Evolutionary conservation across 1,140 invertebrate genomes (phyloP).

Genomic region (Pygmarrhopalites habei): DNA sequence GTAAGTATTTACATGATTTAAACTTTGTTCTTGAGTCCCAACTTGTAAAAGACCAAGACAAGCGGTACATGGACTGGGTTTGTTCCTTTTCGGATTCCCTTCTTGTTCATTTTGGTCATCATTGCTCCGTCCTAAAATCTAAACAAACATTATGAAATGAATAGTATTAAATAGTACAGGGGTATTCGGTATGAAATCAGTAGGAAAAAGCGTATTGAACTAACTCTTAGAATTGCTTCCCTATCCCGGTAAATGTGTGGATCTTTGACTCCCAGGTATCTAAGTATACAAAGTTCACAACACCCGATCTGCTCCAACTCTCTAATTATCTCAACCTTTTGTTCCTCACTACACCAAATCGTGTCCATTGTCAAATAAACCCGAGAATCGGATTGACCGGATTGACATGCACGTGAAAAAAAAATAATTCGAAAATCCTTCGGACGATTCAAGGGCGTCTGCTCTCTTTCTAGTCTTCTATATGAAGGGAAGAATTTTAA

Average conservation of each 20-base stretch:
- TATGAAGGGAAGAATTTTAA: too few species aligned
- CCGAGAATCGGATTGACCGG: too few species aligned
- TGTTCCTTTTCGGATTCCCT: constrained; percentile 13
- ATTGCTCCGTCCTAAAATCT: neutral
- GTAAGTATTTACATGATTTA: constrained; percentile 38
- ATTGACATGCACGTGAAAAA: too few species aligned
- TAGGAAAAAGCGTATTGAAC: too few species aligned
- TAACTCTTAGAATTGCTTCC: constrained; percentile 8
- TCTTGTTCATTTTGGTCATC: neutral
- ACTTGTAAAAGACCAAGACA: constrained; percentile 59
- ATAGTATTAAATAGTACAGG: neutral
- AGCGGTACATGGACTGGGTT: constrained; percentile 46
- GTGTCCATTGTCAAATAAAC: too few species aligned
- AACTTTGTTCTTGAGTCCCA: constrained; percentile 44
- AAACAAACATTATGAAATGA: neutral
- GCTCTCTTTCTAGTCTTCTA: too few species aligned
- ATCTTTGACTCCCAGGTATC: constrained; percentile 31
- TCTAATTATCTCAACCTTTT: constrained; percentile 9
- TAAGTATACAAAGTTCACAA: constrained; percentile 33
- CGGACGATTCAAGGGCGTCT: too few species aligned
- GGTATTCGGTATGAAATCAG: too few species aligned
- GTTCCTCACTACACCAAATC: neutral
- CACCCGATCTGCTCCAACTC: constrained; percentile 21
- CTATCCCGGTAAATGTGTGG: constrained; percentile 20
- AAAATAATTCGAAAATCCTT: too few species aligned